Conservation (phyloP, 2,797 vertebrate species). For the Siniperca undulata region DNA sequence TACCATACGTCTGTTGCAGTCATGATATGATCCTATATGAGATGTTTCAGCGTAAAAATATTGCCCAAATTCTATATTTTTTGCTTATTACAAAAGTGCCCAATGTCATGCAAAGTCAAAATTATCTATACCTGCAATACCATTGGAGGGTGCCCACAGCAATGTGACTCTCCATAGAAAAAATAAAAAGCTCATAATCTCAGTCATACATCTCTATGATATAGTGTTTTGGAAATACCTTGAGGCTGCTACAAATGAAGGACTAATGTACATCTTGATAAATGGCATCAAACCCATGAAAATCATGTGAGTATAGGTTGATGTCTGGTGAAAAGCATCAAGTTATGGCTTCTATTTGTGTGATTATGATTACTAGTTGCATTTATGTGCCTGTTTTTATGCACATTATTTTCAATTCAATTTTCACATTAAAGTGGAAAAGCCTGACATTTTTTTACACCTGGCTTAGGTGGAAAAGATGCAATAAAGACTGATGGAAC, state of each 20-base stretch:
- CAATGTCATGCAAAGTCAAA: not conserved
- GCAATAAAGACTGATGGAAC: not conserved
- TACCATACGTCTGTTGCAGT: not conserved
- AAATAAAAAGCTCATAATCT: not conserved
- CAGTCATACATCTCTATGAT: not conserved
- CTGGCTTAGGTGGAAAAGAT: not conserved
- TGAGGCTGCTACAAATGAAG: not conserved
- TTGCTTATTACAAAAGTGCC: not conserved
- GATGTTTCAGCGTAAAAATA: not conserved
- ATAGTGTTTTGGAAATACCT: not conserved
- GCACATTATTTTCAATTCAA: not conserved
- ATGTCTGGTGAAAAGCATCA: not conserved
- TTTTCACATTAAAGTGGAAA: not conserved
- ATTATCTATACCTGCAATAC: not conserved
- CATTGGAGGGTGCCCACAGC: slow-evolving; percentile 10
- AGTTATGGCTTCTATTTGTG: not conserved
- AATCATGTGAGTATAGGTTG: not conserved
- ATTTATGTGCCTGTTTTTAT: not conserved
- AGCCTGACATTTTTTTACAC: too few relatives aligned
- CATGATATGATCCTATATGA: not conserved
- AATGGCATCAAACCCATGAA: not conserved
- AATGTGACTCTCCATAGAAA: not conserved
- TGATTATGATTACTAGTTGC: too few relatives aligned
- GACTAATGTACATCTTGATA: too few relatives aligned
- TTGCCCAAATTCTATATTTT: not conserved